These are phyloP conservation scores for Cephalotes varians DNA, from an alignment of 2,888 invertebrate genomes.

Conservation along the genomic window DNA sequence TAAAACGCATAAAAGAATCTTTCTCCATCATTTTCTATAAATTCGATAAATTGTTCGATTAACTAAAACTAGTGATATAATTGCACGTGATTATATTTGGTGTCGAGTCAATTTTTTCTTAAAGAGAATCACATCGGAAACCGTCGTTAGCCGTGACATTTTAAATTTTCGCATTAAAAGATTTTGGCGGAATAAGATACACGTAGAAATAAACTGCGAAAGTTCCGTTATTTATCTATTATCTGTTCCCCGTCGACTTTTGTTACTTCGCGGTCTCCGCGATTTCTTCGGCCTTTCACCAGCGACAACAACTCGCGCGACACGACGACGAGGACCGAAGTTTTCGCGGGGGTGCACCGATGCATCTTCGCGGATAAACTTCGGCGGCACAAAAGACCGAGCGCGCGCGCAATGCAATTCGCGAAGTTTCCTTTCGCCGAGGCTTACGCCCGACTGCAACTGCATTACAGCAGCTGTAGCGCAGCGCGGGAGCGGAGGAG, in stretches of 20 bases:
- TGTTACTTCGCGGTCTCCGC: constrained; percentile 10
- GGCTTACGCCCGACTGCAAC: constrained; percentile 52
- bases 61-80: not conserved
- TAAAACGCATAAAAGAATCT: not conserved
- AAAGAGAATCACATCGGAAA: not conserved
- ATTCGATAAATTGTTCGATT: not conserved
- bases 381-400: constrained; percentile 36
- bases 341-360: constrained; percentile 41
- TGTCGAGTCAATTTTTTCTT: not conserved
- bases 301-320: constrained; percentile 23
- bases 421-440: constrained; percentile 52
- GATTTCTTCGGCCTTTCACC: constrained; percentile 29
- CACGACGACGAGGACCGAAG: constrained; percentile 17
- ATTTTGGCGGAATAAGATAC: not conserved
- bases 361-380: constrained; percentile 53
- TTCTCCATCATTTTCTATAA: not conserved
- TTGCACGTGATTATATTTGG: not conserved
- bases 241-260: constrained; percentile 21
- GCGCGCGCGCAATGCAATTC: constrained; percentile 47
- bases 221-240: constrained; percentile 35
- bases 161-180: not conserved
- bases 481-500: not conserved
- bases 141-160: not conserved
- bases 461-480: constrained; percentile 44
- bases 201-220: constrained; percentile 15